These are phyloP conservation scores for Ophthalmolycus amberensis DNA, from an alignment of 2,113 vertebrate genomes.

Conservation along the genomic window DNA sequence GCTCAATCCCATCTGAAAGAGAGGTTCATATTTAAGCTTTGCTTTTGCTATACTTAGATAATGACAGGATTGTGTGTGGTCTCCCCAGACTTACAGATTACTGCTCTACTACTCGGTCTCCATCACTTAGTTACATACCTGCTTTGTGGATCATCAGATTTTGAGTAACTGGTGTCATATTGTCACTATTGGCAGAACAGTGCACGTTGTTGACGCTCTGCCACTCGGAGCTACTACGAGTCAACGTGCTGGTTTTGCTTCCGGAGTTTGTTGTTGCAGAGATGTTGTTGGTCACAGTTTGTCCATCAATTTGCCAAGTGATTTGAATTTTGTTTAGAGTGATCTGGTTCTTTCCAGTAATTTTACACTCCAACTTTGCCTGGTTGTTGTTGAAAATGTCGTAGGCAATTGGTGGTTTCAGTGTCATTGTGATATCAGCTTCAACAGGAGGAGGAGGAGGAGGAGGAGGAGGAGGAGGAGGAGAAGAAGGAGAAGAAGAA, in stretches of 20 bases:
- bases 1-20: not conserved
- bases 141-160: not conserved
- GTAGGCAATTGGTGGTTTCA: slow-evolving; percentile 19
- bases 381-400: not conserved
- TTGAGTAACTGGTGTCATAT: no score
- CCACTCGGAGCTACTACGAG: accelerated
- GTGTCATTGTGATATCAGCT: not conserved
- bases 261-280: accelerated
- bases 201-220: not conserved
- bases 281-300: accelerated
- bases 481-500: no score
- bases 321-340: no score
- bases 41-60: not conserved
- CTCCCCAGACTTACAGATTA: not conserved
- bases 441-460: not conserved
- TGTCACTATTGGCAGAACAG: slow-evolving; percentile 2
- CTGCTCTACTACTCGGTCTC: not conserved
- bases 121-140: slow-evolving; percentile 28
- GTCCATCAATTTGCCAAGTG: slow-evolving; percentile 25
- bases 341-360: not conserved
- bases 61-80: not conserved
- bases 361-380: slow-evolving; percentile 9
- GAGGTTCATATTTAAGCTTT: not conserved
- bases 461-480: no score
- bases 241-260: slow-evolving; percentile 14